Base-by-base conservation (phyloP, 2,797 vertebrate genomes). In the Brotula barbata region DNA sequence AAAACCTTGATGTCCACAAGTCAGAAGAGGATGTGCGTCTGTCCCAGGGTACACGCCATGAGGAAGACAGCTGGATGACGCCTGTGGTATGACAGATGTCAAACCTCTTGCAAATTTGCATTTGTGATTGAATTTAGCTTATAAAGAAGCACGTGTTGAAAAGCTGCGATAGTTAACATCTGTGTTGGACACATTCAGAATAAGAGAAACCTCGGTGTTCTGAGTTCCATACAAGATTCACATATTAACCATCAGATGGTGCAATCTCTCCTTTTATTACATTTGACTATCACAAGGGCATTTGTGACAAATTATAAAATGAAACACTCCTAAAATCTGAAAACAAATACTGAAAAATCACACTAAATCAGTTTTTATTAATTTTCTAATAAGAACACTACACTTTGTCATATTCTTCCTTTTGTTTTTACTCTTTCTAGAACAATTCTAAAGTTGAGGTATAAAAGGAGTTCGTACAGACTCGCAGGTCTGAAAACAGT, bases 401-500 rank as follows among this genome's bases (percentile, higher is more conserved):
- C 92, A 92, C 89, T 92, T 91, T 92, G 88, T 91, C 89, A 92
- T 91, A 90, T 91, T 90, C 83, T 87, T 88, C 79, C 80, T 89
- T 72, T 88, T 89, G 81, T 91, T 91, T 33, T 90, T 82, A 90
- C 89, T 92, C 90, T 91, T 91, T 91, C 92, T 92, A 93, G 91
- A 92, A 92, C 92, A 90, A 90, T 90, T 92, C 92, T 93, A 93
- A 92, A 93, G 91, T 92, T 93, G 92, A 93, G 92, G 92, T 93
- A 93, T 92, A 93, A 92, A 92, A 92, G 91, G 91, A 92, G 89
- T 90, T 92, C 85, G 83, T 91, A 90, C 90, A 92, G 92, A 92
- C 90, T 89, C 81, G 83, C 87, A 78, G 78, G 90, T 91, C 91
- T 93, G 91, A 90, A 92, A 92, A 92, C 89, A 90, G 88, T 86